Base-by-base conservation (phyloP, 92 coral and sea anemone genomes). In the Heliopora coerulea region DNA sequence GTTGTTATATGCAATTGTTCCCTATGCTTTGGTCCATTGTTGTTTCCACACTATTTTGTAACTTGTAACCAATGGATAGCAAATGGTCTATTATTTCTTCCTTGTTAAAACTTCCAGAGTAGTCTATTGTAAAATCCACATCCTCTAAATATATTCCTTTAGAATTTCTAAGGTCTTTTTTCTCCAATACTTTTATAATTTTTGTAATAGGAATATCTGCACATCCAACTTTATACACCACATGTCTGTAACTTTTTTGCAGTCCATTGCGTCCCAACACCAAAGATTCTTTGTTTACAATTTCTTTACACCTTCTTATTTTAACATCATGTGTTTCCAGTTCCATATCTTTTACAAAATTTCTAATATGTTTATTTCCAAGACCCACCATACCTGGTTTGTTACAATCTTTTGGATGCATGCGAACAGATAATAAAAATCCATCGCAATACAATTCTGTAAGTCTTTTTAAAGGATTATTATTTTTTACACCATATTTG, bases 401-500 rank as follows among this genome's bases (percentile, higher is more conserved):
- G 52, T 46, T 15, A 8, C 7, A 15, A 15, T 46, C 52, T 15
- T 8, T 46, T 46, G n/a, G 2, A 2, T 10, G 14, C 2, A 46
- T n/a, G 17, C n/a, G 12, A 46, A 46, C 10, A 15, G 12, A 46
- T 46, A 46, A 2, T 6, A 46, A 15, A 15, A 46, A 46, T 2
- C 52, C 52, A 46, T 46, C 52, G 52, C 52, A 46, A 46, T 6
- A 46, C 52, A 46, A 57, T 39, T 87, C 91, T 10, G 81, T 65
- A 8, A 68, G 1, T 70, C 83, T 83, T 49, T 80, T 88, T 37
- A 83, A 79, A 12, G 80, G 34, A 13, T 10, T 46, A n/a, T 15
- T 15, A 2, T 8, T 8, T 46, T 46, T 10, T 46, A 6, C 3
- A 6, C 52, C 52, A 15, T 46, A 46, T 15, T 46, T 46, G 52